Evolutionary conservation across 2,888 invertebrate species (phyloP).

Genomic region (Spodoptera exigua): DNA sequence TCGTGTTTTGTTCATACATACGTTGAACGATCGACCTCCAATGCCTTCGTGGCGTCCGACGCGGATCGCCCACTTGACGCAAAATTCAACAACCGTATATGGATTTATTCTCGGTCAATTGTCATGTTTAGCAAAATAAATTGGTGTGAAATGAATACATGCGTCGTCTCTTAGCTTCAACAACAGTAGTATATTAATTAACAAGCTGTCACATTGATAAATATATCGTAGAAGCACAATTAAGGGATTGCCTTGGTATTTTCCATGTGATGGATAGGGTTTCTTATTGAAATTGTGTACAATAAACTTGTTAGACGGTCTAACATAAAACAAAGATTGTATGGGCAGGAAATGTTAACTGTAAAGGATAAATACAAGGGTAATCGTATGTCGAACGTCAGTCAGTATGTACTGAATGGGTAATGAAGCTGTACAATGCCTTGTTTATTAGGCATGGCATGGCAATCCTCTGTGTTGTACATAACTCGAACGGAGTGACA

Average conservation of each 20-base stretch:
- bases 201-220: constrained; percentile 2
- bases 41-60: constrained; percentile 31
- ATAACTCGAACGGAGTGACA: too few relatives aligned
- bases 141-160: constrained; percentile 31
- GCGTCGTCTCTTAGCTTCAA: constrained; percentile 18
- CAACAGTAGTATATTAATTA: constrained; percentile 7
- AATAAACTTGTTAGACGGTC: too few relatives aligned
- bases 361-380: too few relatives aligned
- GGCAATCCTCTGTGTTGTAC: too few relatives aligned
- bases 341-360: neutral
- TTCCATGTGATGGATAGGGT: constrained; percentile 8
- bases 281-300: neutral
- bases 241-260: constrained; percentile 9
- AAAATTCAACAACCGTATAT: constrained; percentile 46
- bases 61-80: constrained; percentile 39
- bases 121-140: constrained; percentile 43
- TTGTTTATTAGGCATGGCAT: too few relatives aligned
- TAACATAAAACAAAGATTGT: neutral
- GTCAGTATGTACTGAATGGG: too few relatives aligned
- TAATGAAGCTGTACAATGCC: too few relatives aligned
- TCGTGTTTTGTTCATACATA: constrained; percentile 51
- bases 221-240: neutral
- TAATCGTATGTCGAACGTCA: too few relatives aligned
- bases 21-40: constrained; percentile 41
- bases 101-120: constrained; percentile 52